These are phyloP conservation scores for Sebastes cheni DNA, from an alignment of 2,797 vertebrate genomes.

Conservation along the genomic window DNA sequence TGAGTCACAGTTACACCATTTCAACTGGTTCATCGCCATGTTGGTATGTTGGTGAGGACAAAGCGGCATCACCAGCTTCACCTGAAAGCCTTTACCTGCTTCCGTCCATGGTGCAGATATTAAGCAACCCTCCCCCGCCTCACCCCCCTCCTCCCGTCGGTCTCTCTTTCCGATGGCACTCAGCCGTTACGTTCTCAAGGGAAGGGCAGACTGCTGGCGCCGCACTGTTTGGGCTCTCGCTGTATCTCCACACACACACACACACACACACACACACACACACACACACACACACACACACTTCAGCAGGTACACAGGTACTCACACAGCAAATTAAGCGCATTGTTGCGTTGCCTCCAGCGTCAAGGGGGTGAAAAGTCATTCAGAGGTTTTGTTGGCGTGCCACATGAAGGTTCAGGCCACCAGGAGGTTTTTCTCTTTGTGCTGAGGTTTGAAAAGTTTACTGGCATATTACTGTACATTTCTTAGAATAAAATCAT, in stretches of 20 bases:
- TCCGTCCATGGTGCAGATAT: slow-evolving; percentile 32
- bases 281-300: slow-evolving; percentile 23
- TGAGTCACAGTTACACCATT: slow-evolving; percentile 36
- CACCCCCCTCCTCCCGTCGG: slow-evolving; percentile 9
- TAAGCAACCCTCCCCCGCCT: slow-evolving; percentile 25
- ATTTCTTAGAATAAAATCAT: neutral
- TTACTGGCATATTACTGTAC: neutral
- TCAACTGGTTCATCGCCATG: neutral
- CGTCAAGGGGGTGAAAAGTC: slow-evolving; percentile 60
- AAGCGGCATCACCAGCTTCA: slow-evolving; percentile 45
- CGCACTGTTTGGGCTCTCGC: slow-evolving; percentile 79
- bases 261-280: slow-evolving; percentile 44
- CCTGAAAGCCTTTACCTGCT: slow-evolving; percentile 61
- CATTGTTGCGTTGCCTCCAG: slow-evolving; percentile 76
- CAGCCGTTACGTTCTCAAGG: slow-evolving; percentile 85
- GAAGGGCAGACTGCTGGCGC: slow-evolving; percentile 88
- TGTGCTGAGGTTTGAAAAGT: slow-evolving; percentile 31
- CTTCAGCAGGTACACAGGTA: slow-evolving; percentile 59
- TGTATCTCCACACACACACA: slow-evolving; percentile 47
- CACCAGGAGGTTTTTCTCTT: slow-evolving; percentile 33
- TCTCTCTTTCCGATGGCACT: slow-evolving; percentile 80
- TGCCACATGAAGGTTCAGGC: slow-evolving; percentile 61
- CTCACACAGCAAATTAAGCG: slow-evolving; percentile 78
- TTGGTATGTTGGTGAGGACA: neutral
- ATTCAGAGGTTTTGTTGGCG: slow-evolving; percentile 57